These are phyloP conservation scores for pig (Sus scrofa) DNA, from an alignment of 2,113 vertebrate species.

Conservation along the genomic window T2T-Sscrofa CM000812.6:203967501-203968000, in stretches of 20 bases:
- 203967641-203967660: not conserved
- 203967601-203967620: not conserved
- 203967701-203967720: not conserved
- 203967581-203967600: not conserved
- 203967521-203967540: not conserved
- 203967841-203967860: no score
- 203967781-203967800: no score
- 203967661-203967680: slow-evolving; percentile 53
- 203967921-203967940: no score
- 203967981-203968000: slow-evolving; percentile 11
- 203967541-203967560: not conserved
- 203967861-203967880: no score
- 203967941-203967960: no score
- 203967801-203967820: no score
- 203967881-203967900: no score
- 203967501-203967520: not conserved
- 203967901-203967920: no score
- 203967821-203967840: no score
- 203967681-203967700: slow-evolving; percentile 54
- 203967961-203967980: not conserved
- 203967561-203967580: not conserved
- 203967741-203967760: no score
- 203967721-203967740: no score
- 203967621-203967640: not conserved
- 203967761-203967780: no score